Conservation (phyloP, 2,113 vertebrate species). For the Todiramphus saurophagus region DNA sequence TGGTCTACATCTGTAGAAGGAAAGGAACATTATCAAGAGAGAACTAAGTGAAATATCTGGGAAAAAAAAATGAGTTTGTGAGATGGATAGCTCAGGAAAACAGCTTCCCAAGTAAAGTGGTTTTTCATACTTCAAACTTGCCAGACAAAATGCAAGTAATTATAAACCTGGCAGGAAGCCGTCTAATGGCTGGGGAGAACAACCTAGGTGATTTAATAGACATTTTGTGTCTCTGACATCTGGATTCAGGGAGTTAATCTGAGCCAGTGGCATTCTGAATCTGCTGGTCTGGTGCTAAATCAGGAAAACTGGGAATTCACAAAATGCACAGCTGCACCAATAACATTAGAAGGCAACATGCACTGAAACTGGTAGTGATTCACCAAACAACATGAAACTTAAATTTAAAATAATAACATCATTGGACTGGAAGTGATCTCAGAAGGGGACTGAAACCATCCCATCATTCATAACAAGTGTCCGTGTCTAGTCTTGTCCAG, state of each 20-base stretch:
- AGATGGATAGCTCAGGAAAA: not conserved
- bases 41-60: not conserved
- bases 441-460: no score
- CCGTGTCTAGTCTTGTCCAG: fast-evolving
- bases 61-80: not conserved
- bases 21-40: not conserved
- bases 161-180: not conserved
- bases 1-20: not conserved
- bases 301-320: not conserved
- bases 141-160: not conserved
- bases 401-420: not conserved
- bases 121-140: not conserved
- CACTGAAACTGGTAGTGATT: not conserved
- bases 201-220: not conserved
- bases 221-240: not conserved
- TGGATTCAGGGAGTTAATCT: not conserved
- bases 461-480: not conserved
- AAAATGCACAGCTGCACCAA: not conserved
- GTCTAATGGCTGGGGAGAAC: not conserved
- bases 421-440: not conserved
- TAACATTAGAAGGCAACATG: not conserved
- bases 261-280: not conserved
- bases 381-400: not conserved
- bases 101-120: not conserved
- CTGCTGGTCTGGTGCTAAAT: not conserved